These are phyloP conservation scores for Pipistrellus kuhlii DNA, from an alignment of 2,797 vertebrate species.

Conservation along the genomic window DNA sequence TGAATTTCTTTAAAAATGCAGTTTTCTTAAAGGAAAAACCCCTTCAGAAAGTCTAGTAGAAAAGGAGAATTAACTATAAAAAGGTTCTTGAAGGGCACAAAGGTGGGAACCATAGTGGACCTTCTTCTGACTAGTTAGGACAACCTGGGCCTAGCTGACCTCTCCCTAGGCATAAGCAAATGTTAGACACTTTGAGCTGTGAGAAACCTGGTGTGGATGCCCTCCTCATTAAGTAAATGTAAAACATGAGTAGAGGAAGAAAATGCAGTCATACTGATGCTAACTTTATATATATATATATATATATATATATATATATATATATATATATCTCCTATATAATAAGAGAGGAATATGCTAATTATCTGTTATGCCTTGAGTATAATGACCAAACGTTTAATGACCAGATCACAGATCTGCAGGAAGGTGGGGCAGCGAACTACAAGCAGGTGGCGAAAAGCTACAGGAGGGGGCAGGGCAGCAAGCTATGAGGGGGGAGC, in stretches of 20 bases:
- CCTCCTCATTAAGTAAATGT: neutral
- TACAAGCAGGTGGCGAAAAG: too few species aligned
- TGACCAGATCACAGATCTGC: too few species aligned
- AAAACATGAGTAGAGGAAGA: neutral
- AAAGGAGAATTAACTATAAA: neutral
- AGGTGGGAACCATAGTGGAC: neutral
- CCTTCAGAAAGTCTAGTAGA: neutral
- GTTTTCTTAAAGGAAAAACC: constrained; percentile 16
- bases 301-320: too few species aligned
- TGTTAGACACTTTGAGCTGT: neutral
- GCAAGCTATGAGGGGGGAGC: too few species aligned
- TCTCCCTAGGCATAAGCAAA: neutral
- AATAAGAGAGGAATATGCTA: too few species aligned
- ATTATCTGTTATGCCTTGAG: too few species aligned
- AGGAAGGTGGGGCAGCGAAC: too few species aligned
- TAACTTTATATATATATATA: neutral
- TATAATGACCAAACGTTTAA: too few species aligned
- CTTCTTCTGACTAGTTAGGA: neutral
- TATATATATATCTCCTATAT: too few species aligned
- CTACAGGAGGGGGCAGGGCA: too few species aligned
- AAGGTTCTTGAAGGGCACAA: neutral
- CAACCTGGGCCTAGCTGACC: neutral
- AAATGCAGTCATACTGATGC: neutral
- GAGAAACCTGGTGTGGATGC: neutral
- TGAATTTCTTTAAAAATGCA: neutral